Base-by-base conservation (phyloP, 1,140 invertebrate genomes). In the Drosophila varians region DNA sequence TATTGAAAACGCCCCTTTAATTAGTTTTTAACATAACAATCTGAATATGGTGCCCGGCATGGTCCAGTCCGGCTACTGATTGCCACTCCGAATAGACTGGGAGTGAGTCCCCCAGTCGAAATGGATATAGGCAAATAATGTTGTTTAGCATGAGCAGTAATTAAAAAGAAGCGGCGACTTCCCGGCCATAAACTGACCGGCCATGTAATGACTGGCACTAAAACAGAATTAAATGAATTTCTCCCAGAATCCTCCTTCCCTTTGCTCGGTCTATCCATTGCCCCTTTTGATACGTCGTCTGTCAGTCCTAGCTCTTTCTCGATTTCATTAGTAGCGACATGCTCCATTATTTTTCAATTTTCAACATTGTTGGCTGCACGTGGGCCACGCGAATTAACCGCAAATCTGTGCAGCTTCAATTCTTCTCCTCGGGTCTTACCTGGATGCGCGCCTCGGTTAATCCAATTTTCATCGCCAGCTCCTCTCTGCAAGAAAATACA, bases 361-460 rank as follows among this genome's bases (percentile, higher is more conserved):
- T 84, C 76, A 86, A 86, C 80, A 86, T 80, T 84, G 79, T 84
- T 84, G 77, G 52, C 70, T 78, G 64, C 64, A 77, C 62, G 66
- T 70, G 51, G 55, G 68, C 53, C 80, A 84, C 76, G 76, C 76
- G 76, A 76, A 79, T 79, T 52, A 62, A 82, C 74, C 78, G 26
- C 74, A 61, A 64, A 69, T 72, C 57, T 55, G 9, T 9, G 45
- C 36, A 56, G 38, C 62, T 12, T 64, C 52, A 42, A 38, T 52
- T 49, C 51, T 26, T 12, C 47, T 25, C 38, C 21, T 36, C 11
- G 56, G 26, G 56, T 31, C 58, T 94, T 93, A 99, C 98, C 95
- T 99, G 98, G 92, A 99, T 99, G 90, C 98, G 93, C 18, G 98
- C 98, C 94, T 99, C 98, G 25, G 98, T 99, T 68, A 99, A 93